Conservation (phyloP, 1,140 invertebrate genomes). For the Hyphantria cunea region DNA sequence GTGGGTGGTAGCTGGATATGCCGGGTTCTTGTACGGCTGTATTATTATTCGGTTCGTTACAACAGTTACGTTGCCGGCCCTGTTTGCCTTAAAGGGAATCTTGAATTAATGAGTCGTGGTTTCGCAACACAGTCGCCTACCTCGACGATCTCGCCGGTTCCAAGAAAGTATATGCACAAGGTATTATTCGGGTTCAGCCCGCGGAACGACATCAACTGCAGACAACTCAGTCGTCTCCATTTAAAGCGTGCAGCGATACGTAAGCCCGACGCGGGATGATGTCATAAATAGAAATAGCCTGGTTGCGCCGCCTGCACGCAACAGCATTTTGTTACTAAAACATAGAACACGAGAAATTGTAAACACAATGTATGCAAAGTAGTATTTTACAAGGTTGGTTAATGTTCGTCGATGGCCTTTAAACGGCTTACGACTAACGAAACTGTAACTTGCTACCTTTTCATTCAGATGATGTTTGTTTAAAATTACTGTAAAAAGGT, state of each 20-base stretch:
- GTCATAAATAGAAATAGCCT: constrained; percentile 82
- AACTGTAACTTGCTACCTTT: no score
- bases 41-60: constrained; percentile 72
- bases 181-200: constrained; percentile 76
- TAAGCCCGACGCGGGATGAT: constrained; percentile 78
- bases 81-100: constrained; percentile 75
- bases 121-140: constrained; percentile 64
- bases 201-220: constrained; percentile 78
- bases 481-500: no score
- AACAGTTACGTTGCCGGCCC: constrained; percentile 54
- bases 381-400: no score
- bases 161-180: constrained; percentile 74
- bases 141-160: constrained; percentile 53
- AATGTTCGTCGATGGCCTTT: no score
- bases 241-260: constrained; percentile 81
- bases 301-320: constrained; percentile 47
- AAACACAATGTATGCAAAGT: constrained; percentile 44
- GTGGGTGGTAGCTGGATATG: constrained; percentile 26
- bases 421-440: no score
- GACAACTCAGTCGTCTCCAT: constrained; percentile 77
- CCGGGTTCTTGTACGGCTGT: constrained; percentile 32
- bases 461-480: no score
- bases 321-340: constrained; percentile 54
- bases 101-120: constrained; percentile 72
- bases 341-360: constrained; percentile 45